Conservation (phyloP, 2,888 invertebrate genomes). For the Charanyca ferruginea region DNA sequence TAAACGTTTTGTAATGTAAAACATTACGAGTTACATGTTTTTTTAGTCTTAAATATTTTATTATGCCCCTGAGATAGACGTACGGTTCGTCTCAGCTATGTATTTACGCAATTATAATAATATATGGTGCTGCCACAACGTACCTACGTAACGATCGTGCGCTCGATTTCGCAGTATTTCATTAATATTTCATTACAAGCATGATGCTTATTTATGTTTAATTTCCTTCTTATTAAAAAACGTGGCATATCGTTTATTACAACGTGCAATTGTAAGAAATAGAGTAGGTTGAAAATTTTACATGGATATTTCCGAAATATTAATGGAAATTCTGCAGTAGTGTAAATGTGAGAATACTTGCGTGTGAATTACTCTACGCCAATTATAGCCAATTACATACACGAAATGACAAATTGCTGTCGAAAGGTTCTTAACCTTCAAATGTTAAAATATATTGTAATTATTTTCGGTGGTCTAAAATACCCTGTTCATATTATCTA, state of each 20-base stretch:
- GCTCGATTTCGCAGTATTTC: slow-evolving; percentile 54
- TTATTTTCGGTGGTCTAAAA: slow-evolving; percentile 20
- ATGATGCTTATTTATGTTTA: slow-evolving; percentile 36
- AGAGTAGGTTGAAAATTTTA: slow-evolving; percentile 38
- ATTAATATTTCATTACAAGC: slow-evolving; percentile 47
- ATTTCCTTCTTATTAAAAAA: slow-evolving; percentile 45
- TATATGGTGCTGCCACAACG: slow-evolving; percentile 37
- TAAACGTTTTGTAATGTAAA: not conserved
- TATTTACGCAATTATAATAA: slow-evolving; percentile 52
- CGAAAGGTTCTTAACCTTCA: slow-evolving; percentile 80
- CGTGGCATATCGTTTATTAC: slow-evolving; percentile 40
- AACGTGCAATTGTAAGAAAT: slow-evolving; percentile 36
- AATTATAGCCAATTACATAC: slow-evolving; percentile 76
- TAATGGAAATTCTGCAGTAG: slow-evolving; percentile 48
- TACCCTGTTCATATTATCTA: not conserved
- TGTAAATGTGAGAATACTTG: slow-evolving; percentile 71
- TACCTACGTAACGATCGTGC: slow-evolving; percentile 52
- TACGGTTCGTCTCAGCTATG: slow-evolving; percentile 37
- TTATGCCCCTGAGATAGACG: slow-evolving; percentile 34
- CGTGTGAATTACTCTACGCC: slow-evolving; percentile 74
- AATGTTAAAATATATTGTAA: slow-evolving; percentile 21
- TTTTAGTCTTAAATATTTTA: slow-evolving; percentile 31
- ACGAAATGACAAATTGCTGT: slow-evolving; percentile 78
- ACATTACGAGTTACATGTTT: slow-evolving; percentile 20
- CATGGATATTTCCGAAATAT: slow-evolving; percentile 57